Evolutionary conservation across 92 coral and sea anemone genomes (phyloP), one percentile per base, ranked within the genome.

Genomic region (Heteractis magnifica): DNA sequence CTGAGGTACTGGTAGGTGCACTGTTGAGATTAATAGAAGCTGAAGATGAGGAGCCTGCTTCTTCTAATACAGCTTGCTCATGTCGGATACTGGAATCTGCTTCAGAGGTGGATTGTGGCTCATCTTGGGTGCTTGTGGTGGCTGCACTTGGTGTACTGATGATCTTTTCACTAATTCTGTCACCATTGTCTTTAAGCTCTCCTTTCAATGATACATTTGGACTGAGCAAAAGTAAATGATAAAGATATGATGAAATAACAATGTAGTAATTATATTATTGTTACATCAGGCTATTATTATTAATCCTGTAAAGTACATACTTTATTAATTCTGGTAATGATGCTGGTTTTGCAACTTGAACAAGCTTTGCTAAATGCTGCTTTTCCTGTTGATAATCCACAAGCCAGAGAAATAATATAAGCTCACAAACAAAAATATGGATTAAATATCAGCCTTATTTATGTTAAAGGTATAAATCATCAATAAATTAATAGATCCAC

Each of bases 321-420:
- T 80, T 87, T 85, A 86, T 77, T 53, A 94, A 85, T 83, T 88
- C 71, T 14, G 98, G 98, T 1, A 95, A 83, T 55, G 78, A 82
- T 44, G 90, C 86, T 65, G 98, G 98, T 79, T 86, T 86, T 44
- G 98, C 85, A 55, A 94, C 85, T 75, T 91, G 82, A 41, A 94
- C 75, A 70, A 95, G 93, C 88, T 94, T 95, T 56, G 82, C 79
- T 56, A 95, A 84, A 19, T 87, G 89, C 72, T 94, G 94, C 58
- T 89, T 94, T 70, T 94, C 98, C 98, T 71, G 56, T 52, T 51
- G 23, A 18, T 14, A 81, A 16, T 34, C 44, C 51, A 23, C 34
- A 53, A 26, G 59, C 26, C 20, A 82, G 13, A 19, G 8, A 50
- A 13, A 53, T n/a, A 52, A 51, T 12, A 44, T 49, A 21, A 52